Conservation (phyloP, 30 jellyfish, hydroid and myxozoan species). For the Turritopsis rubra region DNA sequence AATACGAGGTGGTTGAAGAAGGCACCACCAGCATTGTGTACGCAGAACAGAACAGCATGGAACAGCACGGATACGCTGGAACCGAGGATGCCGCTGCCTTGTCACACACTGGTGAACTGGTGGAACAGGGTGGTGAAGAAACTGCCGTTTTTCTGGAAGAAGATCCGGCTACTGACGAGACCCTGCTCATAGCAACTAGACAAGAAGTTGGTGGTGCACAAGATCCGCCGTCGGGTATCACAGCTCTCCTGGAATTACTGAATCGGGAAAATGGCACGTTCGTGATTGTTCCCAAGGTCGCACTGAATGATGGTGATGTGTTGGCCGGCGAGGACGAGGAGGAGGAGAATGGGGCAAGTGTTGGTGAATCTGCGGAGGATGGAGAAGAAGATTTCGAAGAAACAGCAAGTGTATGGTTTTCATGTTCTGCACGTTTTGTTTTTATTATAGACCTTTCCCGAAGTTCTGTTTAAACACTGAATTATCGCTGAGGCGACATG, state of each 20-base stretch:
- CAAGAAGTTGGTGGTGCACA: neutral
- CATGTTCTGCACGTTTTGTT: too few species aligned
- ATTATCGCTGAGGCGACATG: too few species aligned
- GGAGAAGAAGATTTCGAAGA: neutral
- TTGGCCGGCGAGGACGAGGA: neutral
- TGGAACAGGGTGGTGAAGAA: neutral
- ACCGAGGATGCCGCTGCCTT: neutral
- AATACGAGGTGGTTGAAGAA: neutral
- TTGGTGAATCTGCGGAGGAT: neutral
- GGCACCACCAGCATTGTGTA: neutral
- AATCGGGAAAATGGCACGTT: neutral
- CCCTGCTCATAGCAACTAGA: neutral
- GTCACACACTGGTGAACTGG: neutral
- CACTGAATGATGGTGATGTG: neutral
- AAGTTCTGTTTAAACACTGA: too few species aligned
- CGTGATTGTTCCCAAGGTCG: neutral
- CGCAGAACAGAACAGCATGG: neutral
- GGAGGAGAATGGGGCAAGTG: too few species aligned
- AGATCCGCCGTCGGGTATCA: neutral
- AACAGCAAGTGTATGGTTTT: neutral
- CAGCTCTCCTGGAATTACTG: neutral
- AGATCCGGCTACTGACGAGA: neutral
- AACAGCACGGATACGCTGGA: neutral
- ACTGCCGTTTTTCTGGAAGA: neutral
- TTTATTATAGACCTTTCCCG: too few species aligned